A percentile compares a stretch with the other conserved stretches of the same genome.
Evolutionary conservation across 2,113 vertebrate species (phyloP).

Genomic region (Alosa alosa): DNA sequence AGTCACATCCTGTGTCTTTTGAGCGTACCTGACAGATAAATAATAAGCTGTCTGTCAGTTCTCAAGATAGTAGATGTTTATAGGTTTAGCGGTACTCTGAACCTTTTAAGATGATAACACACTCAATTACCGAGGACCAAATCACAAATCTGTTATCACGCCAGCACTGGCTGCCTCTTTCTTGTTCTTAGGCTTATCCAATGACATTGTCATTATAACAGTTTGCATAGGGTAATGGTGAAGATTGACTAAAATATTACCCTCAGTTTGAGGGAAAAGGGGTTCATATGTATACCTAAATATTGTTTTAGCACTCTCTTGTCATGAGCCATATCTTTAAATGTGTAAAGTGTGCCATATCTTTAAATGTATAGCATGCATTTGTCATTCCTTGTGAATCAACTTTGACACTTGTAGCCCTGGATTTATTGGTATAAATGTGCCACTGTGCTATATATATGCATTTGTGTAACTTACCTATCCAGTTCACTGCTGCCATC

Average conservation of each 20-base stretch:
- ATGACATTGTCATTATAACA: constrained; percentile 36
- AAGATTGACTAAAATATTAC: background rate
- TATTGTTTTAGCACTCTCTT: background rate
- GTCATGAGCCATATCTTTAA: background rate
- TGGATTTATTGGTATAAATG: background rate
- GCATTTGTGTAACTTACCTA: background rate
- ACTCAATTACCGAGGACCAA: constrained; percentile 37
- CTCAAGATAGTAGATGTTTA: constrained; percentile 43
- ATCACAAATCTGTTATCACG: constrained; percentile 34
- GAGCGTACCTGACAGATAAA: constrained; percentile 41
- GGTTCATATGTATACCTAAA: background rate
- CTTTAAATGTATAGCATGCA: background rate
- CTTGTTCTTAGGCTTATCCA: constrained; percentile 31
- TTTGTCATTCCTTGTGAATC: background rate
- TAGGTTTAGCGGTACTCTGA: constrained; percentile 33
- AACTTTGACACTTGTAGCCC: background rate
- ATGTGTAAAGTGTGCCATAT: background rate
- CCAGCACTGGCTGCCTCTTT: constrained; percentile 17
- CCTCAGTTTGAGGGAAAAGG: background rate
- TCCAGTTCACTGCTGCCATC: background rate
- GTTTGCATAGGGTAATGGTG: constrained; percentile 34
- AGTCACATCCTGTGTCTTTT: constrained; percentile 25
- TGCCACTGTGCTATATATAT: background rate
- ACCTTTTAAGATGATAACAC: constrained; percentile 40
- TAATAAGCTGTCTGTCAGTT: constrained; percentile 49